A percentile compares a stretch with the other conserved stretches of the same genome.
Evolutionary conservation across 2,113 vertebrate species (phyloP).

Genomic region (Onychostoma macrolepis): DNA sequence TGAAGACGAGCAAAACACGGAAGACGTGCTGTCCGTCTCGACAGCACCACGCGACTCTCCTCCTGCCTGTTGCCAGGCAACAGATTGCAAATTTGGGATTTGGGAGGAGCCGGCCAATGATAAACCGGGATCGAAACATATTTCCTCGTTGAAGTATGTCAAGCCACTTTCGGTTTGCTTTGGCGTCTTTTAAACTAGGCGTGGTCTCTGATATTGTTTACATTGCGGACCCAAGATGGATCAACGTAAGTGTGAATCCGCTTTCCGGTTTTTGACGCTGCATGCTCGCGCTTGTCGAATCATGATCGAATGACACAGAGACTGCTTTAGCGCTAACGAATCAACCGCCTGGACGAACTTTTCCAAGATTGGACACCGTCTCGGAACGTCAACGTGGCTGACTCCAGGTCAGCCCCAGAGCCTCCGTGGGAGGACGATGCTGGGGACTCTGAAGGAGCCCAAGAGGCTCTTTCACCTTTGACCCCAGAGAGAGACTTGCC

Average conservation of each 20-base stretch:
- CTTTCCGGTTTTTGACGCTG: background rate
- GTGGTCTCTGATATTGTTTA: slow-evolving; percentile 22
- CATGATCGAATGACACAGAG: slow-evolving; percentile 32
- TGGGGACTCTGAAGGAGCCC: slow-evolving; percentile 60
- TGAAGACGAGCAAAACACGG: slow-evolving; percentile 19
- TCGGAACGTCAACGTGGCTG: slow-evolving; percentile 51
- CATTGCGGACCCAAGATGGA: slow-evolving; percentile 1
- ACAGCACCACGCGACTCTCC: slow-evolving; percentile 22
- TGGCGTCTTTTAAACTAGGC: background rate
- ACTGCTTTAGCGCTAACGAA: background rate
- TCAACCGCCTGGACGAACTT: background rate
- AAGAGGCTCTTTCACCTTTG: slow-evolving; percentile 76
- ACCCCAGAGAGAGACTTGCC: slow-evolving; percentile 87
- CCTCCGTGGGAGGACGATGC: slow-evolving; percentile 45
- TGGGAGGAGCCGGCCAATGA: slow-evolving; percentile 49
- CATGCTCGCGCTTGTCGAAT: background rate
- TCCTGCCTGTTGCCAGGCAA: slow-evolving; percentile 75
- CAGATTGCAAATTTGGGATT: slow-evolving; percentile 61
- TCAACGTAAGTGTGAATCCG: background rate
- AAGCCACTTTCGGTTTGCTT: background rate
- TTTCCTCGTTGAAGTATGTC: background rate
- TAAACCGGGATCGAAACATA: slow-evolving; percentile 3
- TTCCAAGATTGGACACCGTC: background rate
- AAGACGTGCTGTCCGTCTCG: slow-evolving; percentile 36
- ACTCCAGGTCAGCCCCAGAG: slow-evolving; percentile 35